A percentile compares a stretch with the other conserved stretches of the same genome.
These are phyloP conservation scores for Axis porcinus DNA, from an alignment of 2,113 vertebrate species.

Conservation along the genomic window DNA sequence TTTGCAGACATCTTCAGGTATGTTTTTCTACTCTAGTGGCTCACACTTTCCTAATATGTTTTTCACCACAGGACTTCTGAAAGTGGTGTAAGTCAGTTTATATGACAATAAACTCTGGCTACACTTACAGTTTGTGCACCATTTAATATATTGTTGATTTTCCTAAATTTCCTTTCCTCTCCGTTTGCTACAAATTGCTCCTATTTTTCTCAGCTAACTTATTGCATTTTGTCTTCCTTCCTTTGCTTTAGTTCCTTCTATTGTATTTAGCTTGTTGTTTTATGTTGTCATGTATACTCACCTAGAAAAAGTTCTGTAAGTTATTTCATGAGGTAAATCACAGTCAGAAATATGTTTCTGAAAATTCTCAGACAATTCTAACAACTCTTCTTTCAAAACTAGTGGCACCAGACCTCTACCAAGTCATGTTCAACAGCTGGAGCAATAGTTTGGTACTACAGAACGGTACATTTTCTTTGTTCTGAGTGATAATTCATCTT, in stretches of 20 bases:
- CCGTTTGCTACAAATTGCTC: not conserved
- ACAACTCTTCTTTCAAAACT: not conserved
- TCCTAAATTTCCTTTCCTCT: not conserved
- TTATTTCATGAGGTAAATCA: not conserved
- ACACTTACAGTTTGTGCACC: not conserved
- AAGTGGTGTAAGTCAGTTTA: not conserved
- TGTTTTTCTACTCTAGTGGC: not conserved
- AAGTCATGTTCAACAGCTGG: not conserved
- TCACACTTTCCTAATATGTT: not conserved
- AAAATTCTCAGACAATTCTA: not conserved
- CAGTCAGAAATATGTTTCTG: not conserved
- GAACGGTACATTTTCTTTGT: not conserved
- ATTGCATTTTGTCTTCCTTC: not conserved
- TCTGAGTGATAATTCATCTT: not conserved
- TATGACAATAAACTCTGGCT: not conserved
- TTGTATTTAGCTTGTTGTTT: not conserved
- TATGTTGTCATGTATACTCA: not conserved
- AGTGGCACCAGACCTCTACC: not conserved
- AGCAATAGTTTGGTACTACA: not conserved
- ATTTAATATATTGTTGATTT: not conserved
- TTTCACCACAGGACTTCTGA: constrained; percentile 1
- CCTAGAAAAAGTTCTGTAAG: not conserved
- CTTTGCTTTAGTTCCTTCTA: not conserved
- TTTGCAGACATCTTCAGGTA: not conserved
- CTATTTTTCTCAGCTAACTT: not conserved